Base-by-base conservation (phyloP, 2,888 invertebrate genomes). In the Omphaloscelis lunosa region DNA sequence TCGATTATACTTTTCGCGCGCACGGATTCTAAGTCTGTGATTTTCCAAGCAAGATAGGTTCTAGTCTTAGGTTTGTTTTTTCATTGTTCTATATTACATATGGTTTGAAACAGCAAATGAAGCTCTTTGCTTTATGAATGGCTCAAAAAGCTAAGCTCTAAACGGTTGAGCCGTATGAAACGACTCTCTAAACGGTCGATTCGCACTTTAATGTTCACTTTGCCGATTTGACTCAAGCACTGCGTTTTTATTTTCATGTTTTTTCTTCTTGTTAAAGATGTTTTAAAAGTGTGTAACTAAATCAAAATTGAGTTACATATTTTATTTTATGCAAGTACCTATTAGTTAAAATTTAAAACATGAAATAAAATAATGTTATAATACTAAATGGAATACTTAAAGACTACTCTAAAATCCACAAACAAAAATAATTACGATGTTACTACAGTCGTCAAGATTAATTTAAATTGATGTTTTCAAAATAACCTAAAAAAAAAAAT, bases 1-100 rank as follows among this genome's bases (percentile, higher is more conserved):
- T 87, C 89, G 87, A 90, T 91, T 89, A 87, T 85, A 90, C 86
- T 87, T 88, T 86, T 86, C 85, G 80, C 86, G 88, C 83, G 77
- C 83, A 79, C 68, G 80, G 85, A 75, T 86, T 76, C 59, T 67
- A 75, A 79, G 77, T 72, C 75, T 62, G 73, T 70, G 74, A 86
- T 83, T 88, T 84, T 81, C 68, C 82, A 41, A 82, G 68, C 66
- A 72, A 72, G 71, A 77, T 65, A 81, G n/a, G 45, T 77, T 59
- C 67, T 67, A 17, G 34, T 79, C 67, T 69, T 34, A 34, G 45
- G 45, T 72, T 72, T 66, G 12, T 34, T 65, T 66, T 69, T 61
- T n/a, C 41, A 61, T 41, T 72, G 58, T 59, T 53, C 48, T 66
- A 51, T 34, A 39, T 68, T 75, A 15, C n/a, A 56, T 73, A 53